Evolutionary conservation across 2,888 invertebrate species (phyloP).

Genomic region (Onthophagus sagittarius): DNA sequence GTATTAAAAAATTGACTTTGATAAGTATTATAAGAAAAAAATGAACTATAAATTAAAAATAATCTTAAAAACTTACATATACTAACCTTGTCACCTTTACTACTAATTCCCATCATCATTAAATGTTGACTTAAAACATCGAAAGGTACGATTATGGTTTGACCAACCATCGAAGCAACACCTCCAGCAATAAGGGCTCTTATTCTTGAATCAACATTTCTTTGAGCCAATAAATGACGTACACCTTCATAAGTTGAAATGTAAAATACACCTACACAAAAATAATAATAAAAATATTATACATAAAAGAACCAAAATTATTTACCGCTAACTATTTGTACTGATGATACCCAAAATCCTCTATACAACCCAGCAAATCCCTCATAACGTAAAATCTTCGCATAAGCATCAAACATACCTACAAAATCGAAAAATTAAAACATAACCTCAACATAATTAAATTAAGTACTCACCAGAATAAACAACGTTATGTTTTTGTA

Average conservation of each 20-base stretch:
- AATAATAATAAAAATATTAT: constrained; percentile 6
- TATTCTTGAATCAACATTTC: constrained; percentile 61
- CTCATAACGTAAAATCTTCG: constrained; percentile 80
- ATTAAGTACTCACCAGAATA: constrained; percentile 62
- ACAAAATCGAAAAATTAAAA: constrained; percentile 22
- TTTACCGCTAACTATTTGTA: constrained; percentile 54
- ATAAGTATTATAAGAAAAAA: too few relatives aligned
- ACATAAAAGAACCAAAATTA: not conserved
- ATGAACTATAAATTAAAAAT: too few relatives aligned
- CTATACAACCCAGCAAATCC: constrained; percentile 85
- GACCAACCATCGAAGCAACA: constrained; percentile 87
- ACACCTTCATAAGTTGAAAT: constrained; percentile 93
- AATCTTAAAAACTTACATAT: constrained; percentile 20
- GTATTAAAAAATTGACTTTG: too few relatives aligned
- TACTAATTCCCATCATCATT: constrained; percentile 77
- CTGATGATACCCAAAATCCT: constrained; percentile 93
- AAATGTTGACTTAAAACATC: constrained; percentile 96
- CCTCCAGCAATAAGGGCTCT: constrained; percentile 87
- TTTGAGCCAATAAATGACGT: constrained; percentile 70
- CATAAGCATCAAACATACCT: constrained; percentile 82
- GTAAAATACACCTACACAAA: constrained; percentile 76
- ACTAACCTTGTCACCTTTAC: constrained; percentile 43
- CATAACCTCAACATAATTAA: too few relatives aligned
- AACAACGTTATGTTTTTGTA: constrained; percentile 76
- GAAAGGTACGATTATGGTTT: constrained; percentile 94